These are phyloP conservation scores for Hypothenemus hampei DNA, from an alignment of 1,140 invertebrate species.

Conservation along the genomic window DNA sequence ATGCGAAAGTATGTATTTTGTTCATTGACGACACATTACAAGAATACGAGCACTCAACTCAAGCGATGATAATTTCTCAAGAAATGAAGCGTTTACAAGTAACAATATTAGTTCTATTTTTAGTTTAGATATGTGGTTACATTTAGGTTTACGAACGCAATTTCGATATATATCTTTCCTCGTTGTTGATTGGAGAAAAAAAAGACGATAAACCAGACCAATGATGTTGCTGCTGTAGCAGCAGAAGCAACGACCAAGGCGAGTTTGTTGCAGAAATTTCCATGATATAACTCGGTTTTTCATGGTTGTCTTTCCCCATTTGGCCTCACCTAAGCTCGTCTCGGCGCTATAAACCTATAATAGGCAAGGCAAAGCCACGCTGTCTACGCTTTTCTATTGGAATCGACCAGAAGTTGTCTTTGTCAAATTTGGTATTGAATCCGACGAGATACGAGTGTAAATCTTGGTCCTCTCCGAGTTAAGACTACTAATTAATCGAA, in stretches of 20 bases:
- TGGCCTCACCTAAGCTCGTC: slow-evolving; percentile 34
- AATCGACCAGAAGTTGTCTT: slow-evolving; percentile 42
- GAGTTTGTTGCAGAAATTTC: slow-evolving; percentile 34
- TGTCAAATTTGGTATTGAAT: slow-evolving; percentile 46
- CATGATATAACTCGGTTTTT: slow-evolving; percentile 42
- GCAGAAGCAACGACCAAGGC: slow-evolving; percentile 11
- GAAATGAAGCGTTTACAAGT: slow-evolving; percentile 19
- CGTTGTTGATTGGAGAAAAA: slow-evolving; percentile 18
- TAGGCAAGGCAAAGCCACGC: slow-evolving; percentile 45
- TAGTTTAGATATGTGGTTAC: slow-evolving; percentile 19
- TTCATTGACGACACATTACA: slow-evolving; percentile 12
- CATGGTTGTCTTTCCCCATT: slow-evolving; percentile 39
- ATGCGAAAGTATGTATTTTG: slow-evolving; percentile 18
- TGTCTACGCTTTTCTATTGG: slow-evolving; percentile 46
- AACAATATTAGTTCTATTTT: slow-evolving; percentile 29
- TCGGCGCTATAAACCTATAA: slow-evolving; percentile 45
- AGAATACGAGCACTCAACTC: slow-evolving; percentile 4
- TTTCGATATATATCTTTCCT: slow-evolving; percentile 26
- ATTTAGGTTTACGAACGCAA: slow-evolving; percentile 26
- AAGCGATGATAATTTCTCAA: slow-evolving; percentile 10
- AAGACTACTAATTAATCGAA: slow-evolving; percentile 45
- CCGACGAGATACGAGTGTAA: slow-evolving; percentile 42
- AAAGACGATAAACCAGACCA: slow-evolving; percentile 31
- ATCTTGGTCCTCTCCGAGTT: slow-evolving; percentile 36
- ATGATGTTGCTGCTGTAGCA: no score